Percentiles rank a stretch among this genome's conserved stretches.
These are phyloP conservation scores for Dendrolimus pini DNA, from an alignment of 2,888 invertebrate species.

Conservation along the genomic window DNA sequence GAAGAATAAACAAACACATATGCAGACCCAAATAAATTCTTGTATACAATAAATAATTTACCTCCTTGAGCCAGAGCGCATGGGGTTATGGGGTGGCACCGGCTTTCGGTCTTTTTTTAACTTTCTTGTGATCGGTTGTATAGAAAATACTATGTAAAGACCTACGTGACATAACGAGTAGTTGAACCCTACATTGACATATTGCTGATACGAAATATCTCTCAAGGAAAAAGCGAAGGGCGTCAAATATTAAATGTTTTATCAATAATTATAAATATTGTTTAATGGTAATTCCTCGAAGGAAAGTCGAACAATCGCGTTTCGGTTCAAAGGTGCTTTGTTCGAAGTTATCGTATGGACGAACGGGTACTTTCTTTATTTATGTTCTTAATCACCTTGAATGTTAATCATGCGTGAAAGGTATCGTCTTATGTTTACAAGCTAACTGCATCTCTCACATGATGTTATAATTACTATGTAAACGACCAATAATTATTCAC, in stretches of 20 bases:
- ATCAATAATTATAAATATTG: background rate
- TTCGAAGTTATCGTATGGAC: constrained; percentile 23
- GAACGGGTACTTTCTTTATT: constrained; percentile 28
- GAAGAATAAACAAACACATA: no score
- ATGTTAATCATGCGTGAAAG: constrained; percentile 26
- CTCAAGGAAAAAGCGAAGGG: background rate
- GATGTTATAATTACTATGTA: constrained; percentile 22
- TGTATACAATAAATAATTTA: no score
- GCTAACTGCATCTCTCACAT: constrained; percentile 13
- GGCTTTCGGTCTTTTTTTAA: no score
- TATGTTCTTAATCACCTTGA: constrained; percentile 34
- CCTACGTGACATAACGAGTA: no score
- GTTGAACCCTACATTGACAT: no score
- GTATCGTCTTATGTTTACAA: constrained; percentile 27
- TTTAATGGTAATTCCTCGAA: background rate
- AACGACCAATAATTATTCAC: constrained; percentile 9
- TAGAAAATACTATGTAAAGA: no score
- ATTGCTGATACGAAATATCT: no score
- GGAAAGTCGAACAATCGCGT: constrained; percentile 5
- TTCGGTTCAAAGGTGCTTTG: constrained; percentile 5
- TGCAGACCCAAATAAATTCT: no score
- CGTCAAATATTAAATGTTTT: background rate
- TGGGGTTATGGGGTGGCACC: no score
- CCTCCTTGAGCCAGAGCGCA: no score
- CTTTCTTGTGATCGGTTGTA: no score